phyloP scores from a whole-genome alignment of 2,113 vertebrate species.

The Rhynchomys soricoides region DNA sequence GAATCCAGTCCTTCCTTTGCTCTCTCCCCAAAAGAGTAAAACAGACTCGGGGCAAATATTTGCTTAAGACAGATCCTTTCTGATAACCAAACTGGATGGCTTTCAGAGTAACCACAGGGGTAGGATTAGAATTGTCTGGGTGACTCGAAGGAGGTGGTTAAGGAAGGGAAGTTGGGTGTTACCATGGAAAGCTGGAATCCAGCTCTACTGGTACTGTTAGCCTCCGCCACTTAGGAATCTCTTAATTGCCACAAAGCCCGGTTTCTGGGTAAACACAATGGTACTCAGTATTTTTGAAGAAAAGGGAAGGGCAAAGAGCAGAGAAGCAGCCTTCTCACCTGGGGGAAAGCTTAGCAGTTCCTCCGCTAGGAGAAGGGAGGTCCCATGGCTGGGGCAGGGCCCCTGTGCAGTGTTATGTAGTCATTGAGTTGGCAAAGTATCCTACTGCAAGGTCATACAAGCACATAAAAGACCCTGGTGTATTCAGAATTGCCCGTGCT shows the following conservation, averaged over 20 bases:
- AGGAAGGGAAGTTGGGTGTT: slow-evolving; percentile 80
- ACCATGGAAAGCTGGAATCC: slow-evolving; percentile 86
- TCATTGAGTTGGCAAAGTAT: slow-evolving; percentile 5
- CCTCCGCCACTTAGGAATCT: slow-evolving; percentile 83
- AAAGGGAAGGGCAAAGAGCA: slow-evolving; percentile 56
- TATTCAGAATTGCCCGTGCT: slow-evolving; percentile 3
- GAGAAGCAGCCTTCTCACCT: slow-evolving; percentile 46
- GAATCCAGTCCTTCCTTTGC: slow-evolving; percentile 73
- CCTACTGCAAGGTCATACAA: neutral
- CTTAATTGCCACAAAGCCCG: slow-evolving; percentile 79
- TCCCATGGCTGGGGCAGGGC: neutral
- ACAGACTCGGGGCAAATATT: slow-evolving; percentile 80
- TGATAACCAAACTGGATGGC: slow-evolving; percentile 82
- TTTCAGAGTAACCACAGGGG: slow-evolving; percentile 78
- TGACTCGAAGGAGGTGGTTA: slow-evolving; percentile 72
- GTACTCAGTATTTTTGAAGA: slow-evolving; percentile 62
- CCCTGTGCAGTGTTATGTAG: neutral
- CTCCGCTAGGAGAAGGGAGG: neutral
- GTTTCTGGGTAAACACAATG: slow-evolving; percentile 79
- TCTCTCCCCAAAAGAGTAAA: slow-evolving; percentile 67
- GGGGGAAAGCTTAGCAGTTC: slow-evolving; percentile 37
- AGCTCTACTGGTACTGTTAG: slow-evolving; percentile 80
- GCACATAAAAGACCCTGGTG: neutral
- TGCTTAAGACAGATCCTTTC: slow-evolving; percentile 80
- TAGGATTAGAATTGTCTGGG: slow-evolving; percentile 83